These are phyloP conservation scores for Parthenolecanium corni DNA, from an alignment of 2,888 invertebrate genomes.

Conservation along the genomic window DNA sequence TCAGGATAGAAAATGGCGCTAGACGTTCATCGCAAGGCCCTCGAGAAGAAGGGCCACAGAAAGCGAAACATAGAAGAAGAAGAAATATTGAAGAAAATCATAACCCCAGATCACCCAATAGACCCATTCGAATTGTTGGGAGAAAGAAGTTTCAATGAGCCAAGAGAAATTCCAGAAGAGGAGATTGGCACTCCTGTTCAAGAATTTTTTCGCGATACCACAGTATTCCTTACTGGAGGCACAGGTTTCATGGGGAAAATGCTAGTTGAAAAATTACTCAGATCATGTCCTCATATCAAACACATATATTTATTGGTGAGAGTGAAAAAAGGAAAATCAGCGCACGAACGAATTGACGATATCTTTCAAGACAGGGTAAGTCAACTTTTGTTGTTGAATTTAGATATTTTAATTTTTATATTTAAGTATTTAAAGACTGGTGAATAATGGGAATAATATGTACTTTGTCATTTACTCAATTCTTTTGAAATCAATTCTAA, in stretches of 20 bases:
- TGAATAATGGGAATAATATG: not conserved
- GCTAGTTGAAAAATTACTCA: conserved; percentile 55
- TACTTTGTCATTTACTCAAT: not conserved
- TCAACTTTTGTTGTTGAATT: not conserved
- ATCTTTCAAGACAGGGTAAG: conserved; percentile 38
- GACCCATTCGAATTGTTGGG: conserved; percentile 32
- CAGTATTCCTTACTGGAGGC: conserved; percentile 70
- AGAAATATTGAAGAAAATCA: conserved; percentile 26
- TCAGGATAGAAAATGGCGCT: conserved; percentile 25
- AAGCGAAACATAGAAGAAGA: conserved; percentile 1
- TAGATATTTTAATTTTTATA: not conserved
- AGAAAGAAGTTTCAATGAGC: conserved; percentile 31
- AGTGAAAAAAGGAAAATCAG: conserved; percentile 46
- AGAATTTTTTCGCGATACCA: conserved; percentile 55
- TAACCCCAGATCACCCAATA: conserved; percentile 30
- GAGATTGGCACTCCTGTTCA: conserved; percentile 41
- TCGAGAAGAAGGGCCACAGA: conserved; percentile 8
- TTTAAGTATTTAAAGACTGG: not conserved
- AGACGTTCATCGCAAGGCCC: conserved; percentile 23
- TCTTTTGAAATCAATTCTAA: too few relatives aligned
- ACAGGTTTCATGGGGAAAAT: conserved; percentile 62
- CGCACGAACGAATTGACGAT: conserved; percentile 43
- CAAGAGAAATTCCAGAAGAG: conserved; percentile 26
- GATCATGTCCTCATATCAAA: conserved; percentile 48
- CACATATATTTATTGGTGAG: conserved; percentile 50